phyloP scores from a whole-genome alignment of 2,888 invertebrate species.

The Xestia c-nigrum region DNA sequence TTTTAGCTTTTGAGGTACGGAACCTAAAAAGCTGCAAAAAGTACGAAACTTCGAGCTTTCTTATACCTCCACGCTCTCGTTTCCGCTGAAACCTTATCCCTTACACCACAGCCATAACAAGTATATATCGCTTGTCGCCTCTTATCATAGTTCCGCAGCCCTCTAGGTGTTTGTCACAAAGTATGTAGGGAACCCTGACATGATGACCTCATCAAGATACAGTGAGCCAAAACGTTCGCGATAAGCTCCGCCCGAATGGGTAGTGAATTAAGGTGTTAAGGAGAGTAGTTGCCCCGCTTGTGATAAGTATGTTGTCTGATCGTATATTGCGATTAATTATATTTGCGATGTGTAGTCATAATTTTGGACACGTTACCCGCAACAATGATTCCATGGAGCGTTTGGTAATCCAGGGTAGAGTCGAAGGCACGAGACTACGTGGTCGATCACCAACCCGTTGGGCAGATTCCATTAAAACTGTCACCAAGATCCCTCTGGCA shows the following conservation, averaged over 20 bases:
- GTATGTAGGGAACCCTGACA: conserved; percentile 60
- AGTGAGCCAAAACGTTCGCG: conserved; percentile 33
- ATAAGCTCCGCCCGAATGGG: conserved; percentile 54
- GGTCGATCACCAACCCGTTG: no score
- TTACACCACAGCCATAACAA: conserved; percentile 34
- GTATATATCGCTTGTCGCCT: conserved; percentile 67
- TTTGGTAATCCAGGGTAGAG: no score
- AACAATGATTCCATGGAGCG: no score
- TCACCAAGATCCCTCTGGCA: no score
- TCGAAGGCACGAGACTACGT: no score
- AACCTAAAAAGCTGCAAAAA: not conserved
- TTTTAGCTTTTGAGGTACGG: no score
- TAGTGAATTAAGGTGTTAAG: conserved; percentile 45
- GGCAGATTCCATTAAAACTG: no score
- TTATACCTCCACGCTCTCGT: not conserved
- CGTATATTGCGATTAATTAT: no score
- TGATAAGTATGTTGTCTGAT: not conserved
- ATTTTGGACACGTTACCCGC: no score
- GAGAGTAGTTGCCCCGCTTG: conserved; percentile 13
- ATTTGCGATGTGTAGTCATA: no score
- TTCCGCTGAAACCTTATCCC: conserved; percentile 20
- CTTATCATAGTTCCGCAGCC: conserved; percentile 75
- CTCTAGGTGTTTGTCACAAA: conserved; percentile 64
- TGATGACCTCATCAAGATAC: conserved; percentile 61
- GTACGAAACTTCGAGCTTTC: not conserved